Evolutionary conservation across 2,888 invertebrate species (phyloP), one percentile per base, ranked within the genome.

Genomic region (Drosophila neoperkinsi): DNA sequence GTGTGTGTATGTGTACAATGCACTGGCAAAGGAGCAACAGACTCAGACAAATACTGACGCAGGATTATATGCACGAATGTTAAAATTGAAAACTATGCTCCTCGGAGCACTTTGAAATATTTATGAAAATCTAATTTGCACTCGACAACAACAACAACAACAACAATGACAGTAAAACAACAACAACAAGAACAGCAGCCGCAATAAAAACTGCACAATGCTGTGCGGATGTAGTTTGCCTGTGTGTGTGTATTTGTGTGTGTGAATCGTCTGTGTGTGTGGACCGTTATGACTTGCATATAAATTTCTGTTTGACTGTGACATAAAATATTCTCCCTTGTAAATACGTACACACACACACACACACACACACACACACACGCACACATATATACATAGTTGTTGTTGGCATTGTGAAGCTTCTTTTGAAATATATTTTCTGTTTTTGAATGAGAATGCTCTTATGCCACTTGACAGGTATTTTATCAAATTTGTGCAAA

Each of bases 71-170:
- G 56, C 31, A 38, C 36, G 52, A 63, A 65, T 79, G 66, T 68
- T 74, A 67, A 71, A 81, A 75, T 72, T 77, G 74, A 70, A 78
- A 73, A 62, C 61, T 56, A 55, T 70, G 53, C 59, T 72, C 38
- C 60, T 56, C 61, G 21, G 65, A 65, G 60, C 52, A 62, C 62
- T 65, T 83, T 80, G 78, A 88, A 89, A 89, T 88, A 87, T 89
- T 87, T 87, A 89, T 87, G 85, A 82, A 87, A 87, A 87, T 89
- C 83, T 85, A 83, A 87, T 89, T 89, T 89, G 79, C 72, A 58
- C 67, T 71, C 74, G 56, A 69, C 77, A 62, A 61, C 56, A 72
- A 65, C 69, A 67, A 53, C 69, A 67, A 53, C 18, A 50, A 57
- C 21, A 58, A 30, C 65, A 67, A 59, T 21, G 41, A 50, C 21